phyloP scores from a whole-genome alignment of 2,113 vertebrate species.

The Myxocyprinus asiaticus region DNA sequence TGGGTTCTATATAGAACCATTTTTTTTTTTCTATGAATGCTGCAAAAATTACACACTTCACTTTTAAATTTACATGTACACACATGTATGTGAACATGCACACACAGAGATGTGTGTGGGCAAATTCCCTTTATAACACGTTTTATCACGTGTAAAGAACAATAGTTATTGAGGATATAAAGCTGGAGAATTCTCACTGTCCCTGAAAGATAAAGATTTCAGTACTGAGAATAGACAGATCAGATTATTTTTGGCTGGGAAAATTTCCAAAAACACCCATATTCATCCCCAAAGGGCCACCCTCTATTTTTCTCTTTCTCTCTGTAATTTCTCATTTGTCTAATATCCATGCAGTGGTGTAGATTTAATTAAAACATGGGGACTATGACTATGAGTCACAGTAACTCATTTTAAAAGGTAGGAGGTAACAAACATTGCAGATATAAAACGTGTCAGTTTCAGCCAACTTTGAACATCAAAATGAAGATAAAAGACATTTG shows the following conservation, averaged over 20 bases:
- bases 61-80: background rate
- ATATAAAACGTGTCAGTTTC: too few species aligned
- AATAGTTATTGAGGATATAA: background rate
- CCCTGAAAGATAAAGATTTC: background rate
- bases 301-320: slow-evolving; percentile 1
- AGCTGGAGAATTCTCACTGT: background rate
- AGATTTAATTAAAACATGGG: too few species aligned
- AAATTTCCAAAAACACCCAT: background rate
- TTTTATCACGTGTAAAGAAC: background rate
- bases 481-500: too few species aligned
- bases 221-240: background rate
- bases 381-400: too few species aligned
- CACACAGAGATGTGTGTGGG: slow-evolving; percentile 16
- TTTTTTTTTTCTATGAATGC: too few species aligned
- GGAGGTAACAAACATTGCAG: too few species aligned
- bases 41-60: too few species aligned
- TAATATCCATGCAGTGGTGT: too few species aligned
- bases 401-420: too few species aligned
- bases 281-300: slow-evolving; percentile 8
- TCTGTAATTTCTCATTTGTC: too few species aligned
- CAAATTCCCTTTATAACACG: slow-evolving; percentile 1
- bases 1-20: too few species aligned
- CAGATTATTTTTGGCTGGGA: slow-evolving; percentile 23
- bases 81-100: background rate
- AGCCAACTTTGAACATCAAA: too few species aligned